Evolutionary conservation across 2,888 invertebrate species (phyloP), one percentile per base, ranked within the genome.

Genomic region (Choreutis nemorana): DNA sequence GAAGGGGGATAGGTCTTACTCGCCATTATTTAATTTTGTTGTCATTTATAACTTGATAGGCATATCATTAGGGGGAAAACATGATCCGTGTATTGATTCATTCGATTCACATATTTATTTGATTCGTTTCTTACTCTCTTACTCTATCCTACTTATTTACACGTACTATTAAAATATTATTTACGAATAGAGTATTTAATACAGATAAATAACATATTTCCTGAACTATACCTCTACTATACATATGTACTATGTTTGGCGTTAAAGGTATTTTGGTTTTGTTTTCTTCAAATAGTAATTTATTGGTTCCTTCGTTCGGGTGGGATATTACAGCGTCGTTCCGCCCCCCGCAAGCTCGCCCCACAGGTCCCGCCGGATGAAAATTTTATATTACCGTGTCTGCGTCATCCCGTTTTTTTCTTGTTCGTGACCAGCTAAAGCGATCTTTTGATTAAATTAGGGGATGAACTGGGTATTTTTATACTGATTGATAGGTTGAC

Each of bases 371-470:
- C 42, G 53, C 55, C 55, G 63, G 60, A 67, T 71, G 70, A 75
- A 73, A 77, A 68, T 72, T 73, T 70, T 71, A 73, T 73, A 73
- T 72, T 52, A 55, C 55, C 62, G 59, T 65, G 59, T 62, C 51
- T 57, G 58, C 67, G 67, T 77, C 73, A 68, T 73, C 47, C 59
- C 46, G 61, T 66, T 77, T 72, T 45, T 75, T 75, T 75, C 70
- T 71, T 64, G 53, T 52, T 58, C 70, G 55, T 58, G 67, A 65
- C 66, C 64, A 58, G 65, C 70, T 56, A 51, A 67, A 75, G 68
- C 73, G 72, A 71, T 71, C 67, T 73, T 73, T 75, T 73, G 78
- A 78, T 78, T 77, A 77, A 77, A 78, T 77, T 73, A 71, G 68
- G 75, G 72, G 72, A 70, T 73, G 71, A 71, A 60, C 62, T 40